Percentiles rank a stretch among this genome's conserved stretches.
Evolutionary conservation across 2,113 vertebrate species (phyloP).

Genomic region (Patagioenas fasciata): DNA sequence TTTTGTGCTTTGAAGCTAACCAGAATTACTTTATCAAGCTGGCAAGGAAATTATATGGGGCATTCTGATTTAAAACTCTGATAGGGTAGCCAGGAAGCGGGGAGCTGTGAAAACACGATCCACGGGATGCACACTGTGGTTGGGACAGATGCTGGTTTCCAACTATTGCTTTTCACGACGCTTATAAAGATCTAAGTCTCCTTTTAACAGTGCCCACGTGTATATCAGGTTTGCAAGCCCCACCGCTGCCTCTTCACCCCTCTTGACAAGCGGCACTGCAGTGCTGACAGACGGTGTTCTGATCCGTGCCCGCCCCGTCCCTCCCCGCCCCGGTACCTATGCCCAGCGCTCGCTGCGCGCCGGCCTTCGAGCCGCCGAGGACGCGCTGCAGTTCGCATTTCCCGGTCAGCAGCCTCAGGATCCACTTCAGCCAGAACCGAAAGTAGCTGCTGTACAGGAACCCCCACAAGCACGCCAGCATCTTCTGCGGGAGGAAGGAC

Average conservation of each 20-base stretch:
- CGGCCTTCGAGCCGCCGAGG: conserved; percentile 73
- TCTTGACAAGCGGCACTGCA: too few relatives aligned
- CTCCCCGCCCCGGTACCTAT: conserved; percentile 76
- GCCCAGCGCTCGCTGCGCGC: conserved; percentile 81
- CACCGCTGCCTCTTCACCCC: too few relatives aligned
- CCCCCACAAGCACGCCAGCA: conserved; percentile 84
- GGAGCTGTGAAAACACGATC: accelerated
- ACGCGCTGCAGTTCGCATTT: conserved; percentile 93
- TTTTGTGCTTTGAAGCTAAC: not conserved
- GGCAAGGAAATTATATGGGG: not conserved
- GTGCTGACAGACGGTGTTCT: too few relatives aligned
- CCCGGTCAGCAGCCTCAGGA: conserved; percentile 84
- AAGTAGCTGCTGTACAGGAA: conserved; percentile 87
- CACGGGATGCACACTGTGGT: accelerated
- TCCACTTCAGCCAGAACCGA: conserved; percentile 93
- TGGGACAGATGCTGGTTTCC: not conserved
- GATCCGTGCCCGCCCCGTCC: too few relatives aligned
- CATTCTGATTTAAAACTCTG: accelerated
- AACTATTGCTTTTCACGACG: accelerated
- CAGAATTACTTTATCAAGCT: too few relatives aligned
- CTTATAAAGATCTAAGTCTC: not conserved
- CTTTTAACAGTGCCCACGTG: too few relatives aligned
- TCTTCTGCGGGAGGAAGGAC: conserved; percentile 67
- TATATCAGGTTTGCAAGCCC: too few relatives aligned
- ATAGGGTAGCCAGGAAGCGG: accelerated